Percentiles rank a stretch among this genome's conserved stretches.
phyloP scores from a whole-genome alignment of 2,113 vertebrate species.

The Aegypius monachus region DNA sequence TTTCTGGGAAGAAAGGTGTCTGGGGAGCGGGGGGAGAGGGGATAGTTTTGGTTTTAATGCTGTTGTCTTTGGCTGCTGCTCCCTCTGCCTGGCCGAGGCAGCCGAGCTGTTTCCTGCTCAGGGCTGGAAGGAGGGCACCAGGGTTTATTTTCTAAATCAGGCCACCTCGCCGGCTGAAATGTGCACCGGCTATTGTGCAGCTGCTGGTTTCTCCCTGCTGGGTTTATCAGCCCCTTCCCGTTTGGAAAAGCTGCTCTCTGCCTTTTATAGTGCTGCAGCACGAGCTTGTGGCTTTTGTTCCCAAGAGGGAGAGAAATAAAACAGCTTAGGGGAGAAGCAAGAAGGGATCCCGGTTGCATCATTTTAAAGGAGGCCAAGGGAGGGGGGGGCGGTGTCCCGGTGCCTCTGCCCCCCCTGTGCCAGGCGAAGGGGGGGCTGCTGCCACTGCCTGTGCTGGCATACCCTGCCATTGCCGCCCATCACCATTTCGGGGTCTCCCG shows the following conservation, averaged over 20 bases:
- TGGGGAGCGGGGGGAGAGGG: neutral
- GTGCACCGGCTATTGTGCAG: neutral
- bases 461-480: neutral
- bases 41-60: accelerated
- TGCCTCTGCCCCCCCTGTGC: no score
- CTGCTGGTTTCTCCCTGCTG: accelerated
- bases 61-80: neutral
- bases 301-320: neutral
- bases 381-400: neutral
- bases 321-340: neutral
- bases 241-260: neutral
- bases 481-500: neutral
- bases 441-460: no score
- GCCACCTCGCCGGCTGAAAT: neutral
- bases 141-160: neutral
- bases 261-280: accelerated
- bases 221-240: accelerated
- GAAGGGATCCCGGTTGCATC: neutral
- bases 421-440: accelerated
- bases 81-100: neutral
- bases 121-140: neutral
- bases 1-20: neutral
- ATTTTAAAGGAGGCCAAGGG: neutral
- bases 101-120: neutral
- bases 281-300: accelerated